phyloP scores from a whole-genome alignment of 2,113 vertebrate genomes.

The Corapipo altera region DNA sequence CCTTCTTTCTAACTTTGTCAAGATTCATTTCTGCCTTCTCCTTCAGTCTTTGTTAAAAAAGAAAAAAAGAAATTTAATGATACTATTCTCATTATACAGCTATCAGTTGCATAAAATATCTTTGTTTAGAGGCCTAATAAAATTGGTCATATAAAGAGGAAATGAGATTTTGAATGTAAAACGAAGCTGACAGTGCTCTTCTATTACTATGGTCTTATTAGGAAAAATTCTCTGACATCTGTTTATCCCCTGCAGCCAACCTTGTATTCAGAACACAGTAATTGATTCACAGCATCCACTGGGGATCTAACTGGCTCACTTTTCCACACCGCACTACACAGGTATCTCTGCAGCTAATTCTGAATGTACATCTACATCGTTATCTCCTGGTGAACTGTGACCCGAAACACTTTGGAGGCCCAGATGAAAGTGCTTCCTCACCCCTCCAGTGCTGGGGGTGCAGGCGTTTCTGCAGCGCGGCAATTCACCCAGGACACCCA shows the following conservation, averaged over 20 bases:
- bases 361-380: constrained; percentile 82
- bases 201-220: constrained; percentile 89
- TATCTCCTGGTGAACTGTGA: constrained; percentile 88
- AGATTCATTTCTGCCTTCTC: not conserved
- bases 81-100: constrained; percentile 57
- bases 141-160: constrained; percentile 82
- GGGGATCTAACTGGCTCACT: constrained; percentile 84
- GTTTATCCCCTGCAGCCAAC: constrained; percentile 90
- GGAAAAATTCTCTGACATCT: constrained; percentile 89
- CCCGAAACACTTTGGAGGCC: constrained; percentile 82
- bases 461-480: constrained; percentile 80
- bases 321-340: constrained; percentile 83
- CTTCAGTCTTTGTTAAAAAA: constrained; percentile 62
- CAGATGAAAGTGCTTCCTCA: constrained; percentile 86
- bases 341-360: constrained; percentile 85
- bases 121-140: constrained; percentile 83
- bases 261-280: constrained; percentile 91
- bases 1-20: constrained; percentile 5
- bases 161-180: constrained; percentile 86
- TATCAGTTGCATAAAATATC: constrained; percentile 77
- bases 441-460: constrained; percentile 83
- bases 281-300: constrained; percentile 92
- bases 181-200: constrained; percentile 85
- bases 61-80: constrained; percentile 56
- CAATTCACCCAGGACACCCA: constrained; percentile 90